Evolutionary conservation across 35 echinoderm and acorn worm genomes (phyloP), one percentile per base, ranked within the genome.

Genomic region (Amphiura filiformis): DNA sequence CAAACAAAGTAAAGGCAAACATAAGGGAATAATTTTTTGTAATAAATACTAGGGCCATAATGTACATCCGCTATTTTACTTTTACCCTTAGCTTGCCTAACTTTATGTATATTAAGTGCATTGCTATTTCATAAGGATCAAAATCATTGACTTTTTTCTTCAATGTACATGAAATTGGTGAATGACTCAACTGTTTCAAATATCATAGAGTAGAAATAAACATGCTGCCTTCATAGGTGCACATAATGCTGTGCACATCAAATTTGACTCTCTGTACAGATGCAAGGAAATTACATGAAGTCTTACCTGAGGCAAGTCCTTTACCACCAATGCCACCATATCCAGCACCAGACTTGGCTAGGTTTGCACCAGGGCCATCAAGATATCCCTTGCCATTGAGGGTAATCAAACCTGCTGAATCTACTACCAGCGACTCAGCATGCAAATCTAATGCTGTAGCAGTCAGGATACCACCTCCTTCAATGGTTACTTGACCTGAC

Each of bases 281-380:
- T n/a, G n/a, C n/a, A n/a, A n/a, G n/a, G n/a, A n/a, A n/a, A n/a
- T n/a, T n/a, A n/a, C n/a, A n/a, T n/a, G n/a, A n/a, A n/a, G 35
- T 38, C 77, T 37, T 86, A 94, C 93, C 93, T 23, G 84, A 57
- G 44, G 39, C 35, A 14, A 32, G 64, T 17, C 94, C 91, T 84
- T 88, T 93, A 11, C 94, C 90, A 86, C 91, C 94, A 31, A 86
- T 80, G 13, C 91, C 87, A 38, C 94, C 94, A 86, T 88, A 80
- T 34, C 94, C 94, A 36, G 90, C 94, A 28, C 94, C 94, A 65
- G 87, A 65, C 39, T 52, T 81, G 0, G 39, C 34, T 56, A 44
- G 87, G 42, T 39, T 37, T 5, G 87, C 28, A 31, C 94, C 94
- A 44, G 83, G 82, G 36, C 94, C 91, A 2, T 86, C 90, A 32